A percentile compares a stretch with the other conserved stretches of the same genome.
Evolutionary conservation across 2,113 vertebrate genomes (phyloP).

Genomic region (Nibea albiflora): DNA sequence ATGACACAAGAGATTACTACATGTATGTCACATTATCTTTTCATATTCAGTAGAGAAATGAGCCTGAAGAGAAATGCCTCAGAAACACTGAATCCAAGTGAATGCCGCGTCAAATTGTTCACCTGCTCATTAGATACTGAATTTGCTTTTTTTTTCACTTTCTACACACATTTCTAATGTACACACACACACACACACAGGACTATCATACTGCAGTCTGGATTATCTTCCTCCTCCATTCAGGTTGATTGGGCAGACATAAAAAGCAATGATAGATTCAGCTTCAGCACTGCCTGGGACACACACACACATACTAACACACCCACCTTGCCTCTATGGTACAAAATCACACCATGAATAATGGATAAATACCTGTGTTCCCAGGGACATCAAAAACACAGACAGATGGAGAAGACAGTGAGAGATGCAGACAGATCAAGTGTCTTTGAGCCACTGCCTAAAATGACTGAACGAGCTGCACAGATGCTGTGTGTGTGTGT

Average conservation of each 20-base stretch:
- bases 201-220: not conserved
- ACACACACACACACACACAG: not conserved
- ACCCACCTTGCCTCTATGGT: conserved; percentile 1
- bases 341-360: conserved; percentile 48
- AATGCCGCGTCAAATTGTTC: not conserved
- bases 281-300: not conserved
- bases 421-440: conserved; percentile 23
- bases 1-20: not conserved
- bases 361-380: conserved; percentile 58
- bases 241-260: conserved; percentile 3
- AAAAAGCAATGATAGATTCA: not conserved
- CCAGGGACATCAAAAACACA: conserved; percentile 44
- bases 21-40: not conserved
- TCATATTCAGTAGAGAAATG: not conserved
- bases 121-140: not conserved
- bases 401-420: conserved; percentile 52
- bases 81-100: not conserved
- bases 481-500: conserved; percentile 5
- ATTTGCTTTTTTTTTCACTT: not conserved
- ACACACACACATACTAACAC: not conserved
- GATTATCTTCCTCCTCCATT: not conserved
- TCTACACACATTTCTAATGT: not conserved
- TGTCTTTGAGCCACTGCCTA: conserved; percentile 60
- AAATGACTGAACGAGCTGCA: conserved; percentile 37
- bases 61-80: not conserved